Conservation (phyloP, 2,113 vertebrate genomes). For the Leuciscus idus region DNA sequence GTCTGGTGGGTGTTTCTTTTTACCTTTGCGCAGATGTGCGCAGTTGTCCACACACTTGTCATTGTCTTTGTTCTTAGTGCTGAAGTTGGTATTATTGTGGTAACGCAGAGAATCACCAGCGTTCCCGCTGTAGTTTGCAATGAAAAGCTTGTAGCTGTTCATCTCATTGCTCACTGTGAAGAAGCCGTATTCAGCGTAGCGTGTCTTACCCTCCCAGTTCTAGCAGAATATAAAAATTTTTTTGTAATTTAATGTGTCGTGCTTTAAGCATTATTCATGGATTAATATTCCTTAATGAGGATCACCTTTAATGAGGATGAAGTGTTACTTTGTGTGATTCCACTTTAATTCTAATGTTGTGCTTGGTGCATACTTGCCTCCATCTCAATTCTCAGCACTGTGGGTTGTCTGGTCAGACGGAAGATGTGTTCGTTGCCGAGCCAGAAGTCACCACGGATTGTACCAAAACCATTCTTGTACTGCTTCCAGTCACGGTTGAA, state of each 20-base stretch:
- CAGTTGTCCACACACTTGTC: conserved; percentile 98
- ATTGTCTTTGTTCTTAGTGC: conserved; percentile 95
- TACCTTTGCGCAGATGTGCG: conserved; percentile 89
- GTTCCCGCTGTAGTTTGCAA: conserved; percentile 89
- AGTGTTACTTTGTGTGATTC: neutral
- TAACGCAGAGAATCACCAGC: conserved; percentile 88
- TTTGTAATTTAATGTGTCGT: neutral
- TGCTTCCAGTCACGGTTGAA: conserved; percentile 95
- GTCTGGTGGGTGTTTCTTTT: neutral
- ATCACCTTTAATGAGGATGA: neutral
- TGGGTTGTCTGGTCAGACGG: conserved; percentile 89
- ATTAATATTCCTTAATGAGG: neutral
- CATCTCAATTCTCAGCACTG: conserved; percentile 86
- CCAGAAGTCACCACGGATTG: conserved; percentile 94
- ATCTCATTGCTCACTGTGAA: conserved; percentile 87
- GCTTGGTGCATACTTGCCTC: conserved; percentile 78
- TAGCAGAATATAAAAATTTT: conserved; percentile 65
- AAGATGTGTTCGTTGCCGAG: conserved; percentile 95
- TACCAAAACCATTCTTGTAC: conserved; percentile 92
- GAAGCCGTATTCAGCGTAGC: conserved; percentile 85
- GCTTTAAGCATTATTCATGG: neutral
- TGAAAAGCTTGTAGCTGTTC: conserved; percentile 91
- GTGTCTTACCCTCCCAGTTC: conserved; percentile 90
- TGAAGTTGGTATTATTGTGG: conserved; percentile 99
- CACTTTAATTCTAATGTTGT: neutral